Evolutionary conservation across 2,888 invertebrate species (phyloP), one percentile per base, ranked within the genome.

Genomic region (Philaethria dido): DNA sequence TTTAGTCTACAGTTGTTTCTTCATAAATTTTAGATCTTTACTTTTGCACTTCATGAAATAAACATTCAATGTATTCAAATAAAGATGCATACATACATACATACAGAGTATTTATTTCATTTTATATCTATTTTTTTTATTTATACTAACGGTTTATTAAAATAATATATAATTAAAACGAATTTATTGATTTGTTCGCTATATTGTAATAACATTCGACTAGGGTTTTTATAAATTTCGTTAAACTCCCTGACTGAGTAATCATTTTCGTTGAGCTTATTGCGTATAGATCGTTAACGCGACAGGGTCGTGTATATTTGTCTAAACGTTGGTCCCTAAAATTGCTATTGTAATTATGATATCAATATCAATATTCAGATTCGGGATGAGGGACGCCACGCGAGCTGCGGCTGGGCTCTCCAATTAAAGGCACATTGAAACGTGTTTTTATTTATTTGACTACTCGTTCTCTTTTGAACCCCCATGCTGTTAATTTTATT

Each of bases 291-390:
- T 79, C 75, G 75, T 80, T 78, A 77, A 81, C 81, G 83, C 84
- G 81, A 80, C 82, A 79, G 82, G 83, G 83, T 85, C 82, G 79
- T 88, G 87, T 88, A 92, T 92, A 92, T 88, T 92, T 90, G 83
- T 91, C 90, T 91, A 92, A 92, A 92, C 87, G 83, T 92, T 92
- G 92, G 92, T 92, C 92, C 92, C 92, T 89, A 90, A 87, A 84
- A 87, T 92, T 90, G 87, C 89, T 91, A 92, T 92, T 89, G 90
- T 87, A 86, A 82, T 80, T 78, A 78, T 84, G 82, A 84, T 78
- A 80, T 82, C 76, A 44, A 79, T 77, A 78, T 78, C 79, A 77
- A 78, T 79, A 77, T 77, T 74, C 59, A 59, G 78, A 77, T 77
- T 54, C 66, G 80, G 83, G 83, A 80, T 81, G 75, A 75, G 75